phyloP scores from a whole-genome alignment of 2,113 vertebrate species.

The Prinia subflava region DNA sequence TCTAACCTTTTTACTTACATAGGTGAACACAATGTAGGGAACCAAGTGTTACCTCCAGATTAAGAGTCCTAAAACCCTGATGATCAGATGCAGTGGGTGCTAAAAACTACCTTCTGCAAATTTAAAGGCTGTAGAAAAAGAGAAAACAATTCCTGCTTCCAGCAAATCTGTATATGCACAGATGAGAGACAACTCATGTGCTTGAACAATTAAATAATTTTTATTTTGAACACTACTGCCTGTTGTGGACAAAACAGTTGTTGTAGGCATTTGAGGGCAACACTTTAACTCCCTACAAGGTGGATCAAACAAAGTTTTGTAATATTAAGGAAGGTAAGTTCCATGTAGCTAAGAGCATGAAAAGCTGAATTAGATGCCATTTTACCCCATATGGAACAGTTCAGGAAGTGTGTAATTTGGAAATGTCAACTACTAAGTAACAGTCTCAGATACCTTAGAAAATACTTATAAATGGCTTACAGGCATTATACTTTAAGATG shows the following conservation, averaged over 20 bases:
- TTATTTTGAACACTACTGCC: neutral
- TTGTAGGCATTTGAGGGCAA: neutral
- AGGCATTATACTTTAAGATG: slow-evolving; percentile 45
- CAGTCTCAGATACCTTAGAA: slow-evolving; percentile 8
- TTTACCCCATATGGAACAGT: neutral
- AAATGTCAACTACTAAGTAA: slow-evolving; percentile 15
- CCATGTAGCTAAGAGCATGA: neutral
- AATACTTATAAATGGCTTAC: slow-evolving; percentile 25
- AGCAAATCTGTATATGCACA: neutral
- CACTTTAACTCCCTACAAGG: neutral
- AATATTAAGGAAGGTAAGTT: neutral
- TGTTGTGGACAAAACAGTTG: neutral
- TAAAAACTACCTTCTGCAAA: neutral
- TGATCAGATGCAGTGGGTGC: neutral
- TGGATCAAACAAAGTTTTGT: neutral
- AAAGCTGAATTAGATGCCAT: neutral
- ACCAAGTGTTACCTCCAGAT: neutral
- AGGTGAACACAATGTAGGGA: neutral
- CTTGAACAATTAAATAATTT: neutral
- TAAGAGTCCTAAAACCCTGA: neutral
- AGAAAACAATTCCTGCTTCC: neutral
- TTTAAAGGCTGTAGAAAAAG: neutral
- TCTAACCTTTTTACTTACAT: neutral
- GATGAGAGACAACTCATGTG: neutral
- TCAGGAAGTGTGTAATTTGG: neutral